Conservation (phyloP, 2,797 vertebrate species). For the Urosaurus nigricauda region DNA sequence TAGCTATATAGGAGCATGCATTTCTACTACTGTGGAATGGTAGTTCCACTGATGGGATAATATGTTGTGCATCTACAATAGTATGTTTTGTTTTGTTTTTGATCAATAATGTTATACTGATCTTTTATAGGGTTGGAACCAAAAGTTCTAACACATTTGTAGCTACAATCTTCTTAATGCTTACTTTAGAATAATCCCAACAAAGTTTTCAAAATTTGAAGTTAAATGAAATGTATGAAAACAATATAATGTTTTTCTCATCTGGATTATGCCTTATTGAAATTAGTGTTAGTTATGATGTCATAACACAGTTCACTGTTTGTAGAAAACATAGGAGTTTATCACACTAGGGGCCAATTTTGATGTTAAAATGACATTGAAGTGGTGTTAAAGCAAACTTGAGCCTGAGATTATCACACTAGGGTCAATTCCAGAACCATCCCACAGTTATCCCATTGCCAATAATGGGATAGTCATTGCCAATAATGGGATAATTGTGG, state of each 20-base stretch:
- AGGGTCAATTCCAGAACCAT: too few relatives aligned
- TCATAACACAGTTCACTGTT: not conserved
- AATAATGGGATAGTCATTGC: too few relatives aligned
- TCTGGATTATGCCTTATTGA: slow-evolving; percentile 58
- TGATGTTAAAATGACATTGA: too few relatives aligned
- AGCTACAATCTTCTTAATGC: not conserved
- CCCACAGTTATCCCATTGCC: too few relatives aligned
- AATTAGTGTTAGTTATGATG: slow-evolving; percentile 41
- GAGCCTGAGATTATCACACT: too few relatives aligned
- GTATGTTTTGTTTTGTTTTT: slow-evolving; percentile 75
- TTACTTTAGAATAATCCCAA: not conserved
- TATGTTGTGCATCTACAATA: slow-evolving; percentile 64
- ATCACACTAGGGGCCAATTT: too few relatives aligned
- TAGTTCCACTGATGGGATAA: slow-evolving; percentile 25
- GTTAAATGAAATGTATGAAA: slow-evolving; percentile 67
- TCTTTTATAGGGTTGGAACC: slow-evolving; percentile 77
- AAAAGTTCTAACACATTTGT: slow-evolving; percentile 58
- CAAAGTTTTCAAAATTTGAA: not conserved
- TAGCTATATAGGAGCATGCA: too few relatives aligned
- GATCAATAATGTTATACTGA: slow-evolving; percentile 77
- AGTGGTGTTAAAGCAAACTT: too few relatives aligned
- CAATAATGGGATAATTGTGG: too few relatives aligned
- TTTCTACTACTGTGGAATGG: too few relatives aligned
- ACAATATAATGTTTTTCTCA: slow-evolving; percentile 52
- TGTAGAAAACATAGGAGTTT: not conserved